Base-by-base conservation (phyloP, 2,797 vertebrate genomes). In the Malacoctenus gilli region DNA sequence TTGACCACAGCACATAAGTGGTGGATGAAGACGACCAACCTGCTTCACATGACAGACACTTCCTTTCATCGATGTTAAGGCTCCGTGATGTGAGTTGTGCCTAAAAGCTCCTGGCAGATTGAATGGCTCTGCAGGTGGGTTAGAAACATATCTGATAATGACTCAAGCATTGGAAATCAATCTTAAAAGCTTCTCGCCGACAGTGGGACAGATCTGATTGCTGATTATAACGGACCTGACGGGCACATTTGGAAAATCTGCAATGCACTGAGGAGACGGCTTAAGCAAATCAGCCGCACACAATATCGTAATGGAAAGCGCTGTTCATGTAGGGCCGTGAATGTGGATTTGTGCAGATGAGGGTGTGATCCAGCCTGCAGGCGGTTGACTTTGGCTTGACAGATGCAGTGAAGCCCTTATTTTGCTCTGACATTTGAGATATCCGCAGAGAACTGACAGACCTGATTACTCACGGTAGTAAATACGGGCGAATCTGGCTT, bases 401-500 rank as follows among this genome's bases (percentile, higher is more conserved):
- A 72, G 36, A 55, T 32, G 55, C 50, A 50, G 57, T 22, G 0
- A n/a, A n/a, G 12, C 80, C 84, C 75, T 56, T 89, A 83, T 88
- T 89, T 77, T 85, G 71, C 69, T 77, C 32, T 18, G 11, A 72
- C 14, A 19, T 42, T 23, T 63, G 31, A 43, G 19, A 55, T 82
- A 70, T 77, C 83, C 35, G 73, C 75, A 21, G 63, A 74, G 67
- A 85, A 72, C 40, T 46, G 31, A 20, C 49, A 70, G 25, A 67
- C 30, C 23, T 28, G 49, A 50, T 72, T 64, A 68, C 15, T 40
- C 21, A 61, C 1, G 44, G 22, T 28, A 62, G 59, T 78, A 84
- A 83, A 88, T 88, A 77, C 1, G 68, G 82, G 79, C 30, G 63
- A 82, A 80, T 80, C 72, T 82, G 79, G 49, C 63, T 44, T 2